phyloP scores from a whole-genome alignment of 1,140 invertebrate species.

The Pemphigus obesinymphae region DNA sequence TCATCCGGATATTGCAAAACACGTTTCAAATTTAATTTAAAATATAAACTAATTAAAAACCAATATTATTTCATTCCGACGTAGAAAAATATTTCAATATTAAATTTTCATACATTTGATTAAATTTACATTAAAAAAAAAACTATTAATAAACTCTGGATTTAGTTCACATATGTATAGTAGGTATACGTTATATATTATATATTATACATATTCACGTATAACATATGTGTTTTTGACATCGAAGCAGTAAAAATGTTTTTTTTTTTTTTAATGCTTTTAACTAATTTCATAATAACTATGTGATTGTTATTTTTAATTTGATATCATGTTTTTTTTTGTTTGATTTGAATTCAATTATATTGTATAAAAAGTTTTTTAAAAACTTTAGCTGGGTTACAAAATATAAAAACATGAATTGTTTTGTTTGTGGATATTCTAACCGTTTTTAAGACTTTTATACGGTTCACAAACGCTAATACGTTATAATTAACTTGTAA shows the following conservation, averaged over 20 bases:
- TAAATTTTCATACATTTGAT: background rate
- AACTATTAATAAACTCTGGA: background rate
- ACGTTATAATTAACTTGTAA: too few species aligned
- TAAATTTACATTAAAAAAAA: background rate
- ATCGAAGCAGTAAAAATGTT: background rate
- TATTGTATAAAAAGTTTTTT: too few species aligned
- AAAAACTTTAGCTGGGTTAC: too few species aligned
- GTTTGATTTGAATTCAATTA: too few species aligned
- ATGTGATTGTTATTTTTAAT: background rate
- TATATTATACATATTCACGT: background rate
- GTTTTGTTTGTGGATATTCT: too few species aligned
- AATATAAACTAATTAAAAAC: background rate
- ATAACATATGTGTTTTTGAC: background rate
- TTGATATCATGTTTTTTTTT: too few species aligned
- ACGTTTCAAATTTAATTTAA: background rate
- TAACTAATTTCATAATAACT: background rate
- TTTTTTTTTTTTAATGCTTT: background rate
- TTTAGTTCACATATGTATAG: background rate
- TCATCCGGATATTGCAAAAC: background rate
- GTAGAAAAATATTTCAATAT: background rate
- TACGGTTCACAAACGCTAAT: too few species aligned
- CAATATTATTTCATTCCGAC: background rate
- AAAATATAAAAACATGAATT: too few species aligned
- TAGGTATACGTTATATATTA: too few species aligned
- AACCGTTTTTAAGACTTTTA: too few species aligned